Conservation (phyloP, 2,888 invertebrate species). For the Mythimna lalbum region DNA sequence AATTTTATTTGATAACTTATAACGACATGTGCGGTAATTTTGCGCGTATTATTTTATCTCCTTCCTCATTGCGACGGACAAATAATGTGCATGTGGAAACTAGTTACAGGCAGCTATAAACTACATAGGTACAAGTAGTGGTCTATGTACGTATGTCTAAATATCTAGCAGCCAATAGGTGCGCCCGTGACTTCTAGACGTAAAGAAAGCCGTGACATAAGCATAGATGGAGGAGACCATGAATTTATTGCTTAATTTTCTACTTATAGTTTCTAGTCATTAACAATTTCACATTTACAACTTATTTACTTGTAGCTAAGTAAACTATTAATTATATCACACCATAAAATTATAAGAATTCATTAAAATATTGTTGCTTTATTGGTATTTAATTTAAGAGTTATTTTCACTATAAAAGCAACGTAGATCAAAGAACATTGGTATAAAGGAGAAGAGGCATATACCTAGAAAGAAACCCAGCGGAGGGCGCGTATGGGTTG, state of each 20-base stretch:
- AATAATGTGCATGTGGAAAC: constrained; percentile 33
- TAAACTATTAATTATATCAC: not conserved
- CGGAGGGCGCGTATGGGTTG: not conserved
- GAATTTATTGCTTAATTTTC: constrained; percentile 39
- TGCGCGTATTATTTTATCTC: constrained; percentile 26
- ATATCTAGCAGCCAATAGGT: constrained; percentile 21
- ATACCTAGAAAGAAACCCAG: constrained; percentile 5
- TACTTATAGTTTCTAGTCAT: constrained; percentile 32
- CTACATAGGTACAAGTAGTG: not conserved
- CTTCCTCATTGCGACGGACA: constrained; percentile 52
- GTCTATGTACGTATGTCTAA: constrained; percentile 8
- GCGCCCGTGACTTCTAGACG: constrained; percentile 25
- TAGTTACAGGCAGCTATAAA: constrained; percentile 31
- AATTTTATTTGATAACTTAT: constrained; percentile 28
- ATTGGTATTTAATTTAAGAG: not conserved
- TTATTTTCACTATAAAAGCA: not conserved
- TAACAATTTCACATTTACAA: constrained; percentile 22
- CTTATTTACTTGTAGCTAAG: constrained; percentile 2
- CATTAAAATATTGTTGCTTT: constrained; percentile 4
- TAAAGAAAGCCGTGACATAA: constrained; percentile 58
- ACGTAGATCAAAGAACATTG: constrained; percentile 2
- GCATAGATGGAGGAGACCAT: constrained; percentile 28
- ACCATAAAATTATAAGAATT: not conserved
- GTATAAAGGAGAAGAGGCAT: not conserved
- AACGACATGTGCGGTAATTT: constrained; percentile 35